Conservation (phyloP, 2,797 vertebrate genomes). For the Macropus fuliginosus region DNA sequence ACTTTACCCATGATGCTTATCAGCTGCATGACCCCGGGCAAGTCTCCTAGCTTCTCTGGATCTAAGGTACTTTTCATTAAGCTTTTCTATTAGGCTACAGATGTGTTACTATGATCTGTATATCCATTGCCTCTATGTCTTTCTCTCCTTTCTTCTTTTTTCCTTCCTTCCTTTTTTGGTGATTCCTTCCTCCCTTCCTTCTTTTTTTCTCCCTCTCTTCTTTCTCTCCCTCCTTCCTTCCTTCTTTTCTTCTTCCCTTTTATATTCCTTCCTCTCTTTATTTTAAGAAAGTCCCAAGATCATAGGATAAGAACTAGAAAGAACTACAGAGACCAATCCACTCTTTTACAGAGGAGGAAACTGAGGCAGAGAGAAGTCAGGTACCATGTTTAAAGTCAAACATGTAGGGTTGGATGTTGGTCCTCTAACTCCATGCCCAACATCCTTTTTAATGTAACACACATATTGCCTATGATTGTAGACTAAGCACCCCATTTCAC, state of each 20-base stretch:
- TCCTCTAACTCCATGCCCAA: neutral
- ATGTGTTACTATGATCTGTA: neutral
- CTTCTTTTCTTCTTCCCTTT: neutral
- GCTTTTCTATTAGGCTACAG: neutral
- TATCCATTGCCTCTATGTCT: neutral
- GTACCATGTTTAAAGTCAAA: neutral
- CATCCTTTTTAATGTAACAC: neutral
- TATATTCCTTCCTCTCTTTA: neutral
- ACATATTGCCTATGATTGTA: neutral
- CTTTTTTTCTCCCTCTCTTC: neutral
- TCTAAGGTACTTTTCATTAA: neutral
- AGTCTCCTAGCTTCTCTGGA: neutral
- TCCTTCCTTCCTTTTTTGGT: neutral
- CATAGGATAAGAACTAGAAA: neutral
- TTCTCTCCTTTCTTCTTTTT: neutral
- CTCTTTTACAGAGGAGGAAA: neutral
- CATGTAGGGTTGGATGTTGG: neutral
- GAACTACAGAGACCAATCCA: neutral
- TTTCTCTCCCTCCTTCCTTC: neutral
- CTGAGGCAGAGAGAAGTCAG: neutral
- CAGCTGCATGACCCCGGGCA: neutral
- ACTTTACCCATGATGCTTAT: neutral
- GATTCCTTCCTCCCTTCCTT: neutral
- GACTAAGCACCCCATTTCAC: neutral
- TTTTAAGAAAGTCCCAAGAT: neutral